Evolutionary conservation across 53 echinoderm and acorn worm genomes (phyloP), one percentile per base, ranked within the genome.

Genomic region (Henricia sp.): DNA sequence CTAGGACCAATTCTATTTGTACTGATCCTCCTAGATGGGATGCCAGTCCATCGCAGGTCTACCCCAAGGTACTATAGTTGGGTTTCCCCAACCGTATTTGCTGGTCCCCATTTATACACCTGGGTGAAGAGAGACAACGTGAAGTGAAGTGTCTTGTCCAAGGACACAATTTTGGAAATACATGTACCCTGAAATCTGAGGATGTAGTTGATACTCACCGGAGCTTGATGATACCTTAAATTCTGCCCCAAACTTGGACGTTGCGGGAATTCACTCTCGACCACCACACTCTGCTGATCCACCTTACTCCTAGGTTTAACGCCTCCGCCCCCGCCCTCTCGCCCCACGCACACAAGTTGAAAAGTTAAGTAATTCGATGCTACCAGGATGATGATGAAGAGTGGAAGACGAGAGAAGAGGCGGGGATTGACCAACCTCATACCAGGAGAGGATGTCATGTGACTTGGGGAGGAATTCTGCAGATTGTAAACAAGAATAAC

Each of bases 401-500:
- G 72, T 38, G 90, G 87, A 29, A 92, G 85, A 60, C 95, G 90
- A 24, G 64, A 80, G 46, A 80, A 63, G 30, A 84, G 23, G 2
- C 95, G 87, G 27, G 87, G 84, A 52, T 92, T 91, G 64, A 95
- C 53, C 50, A 89, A 89, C 80, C 94, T 89, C 95, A 95, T 95
- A 64, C 40, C 80, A 80, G 32, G 48, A 41, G 64, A 44, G 63
- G 63, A 10, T 51, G 53, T 19, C 67, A 67, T 37, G 67, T 67
- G 67, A 16, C 62, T 29, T 37, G 67, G 67, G 4, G 38, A 67
- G 40, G 67, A 40, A 67, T 37, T 14, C 38, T 40, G 67, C n/a
- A n/a, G n/a, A n/a, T n/a, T 67, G 6, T 8, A 19, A 38, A 40
- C 17, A 12, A 40, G 21, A 37, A 37, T 23, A 16, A 38, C 21